phyloP scores from a whole-genome alignment of 2,888 invertebrate genomes.

The Lithophane ornitopus region DNA sequence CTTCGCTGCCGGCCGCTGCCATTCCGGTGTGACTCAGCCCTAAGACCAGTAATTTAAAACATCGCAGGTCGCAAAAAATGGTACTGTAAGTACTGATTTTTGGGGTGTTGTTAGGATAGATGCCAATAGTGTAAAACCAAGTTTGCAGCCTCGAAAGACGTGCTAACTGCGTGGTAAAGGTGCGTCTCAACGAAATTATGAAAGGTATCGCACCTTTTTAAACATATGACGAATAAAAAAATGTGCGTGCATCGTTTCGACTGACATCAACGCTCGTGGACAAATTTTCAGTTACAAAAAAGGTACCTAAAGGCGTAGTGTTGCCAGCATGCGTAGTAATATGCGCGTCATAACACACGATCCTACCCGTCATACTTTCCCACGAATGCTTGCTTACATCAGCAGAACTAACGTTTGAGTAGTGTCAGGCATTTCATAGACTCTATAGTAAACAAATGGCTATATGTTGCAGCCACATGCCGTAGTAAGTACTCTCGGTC shows the following conservation, averaged over 20 bases:
- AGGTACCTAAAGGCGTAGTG: not conserved
- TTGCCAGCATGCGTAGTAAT: not conserved
- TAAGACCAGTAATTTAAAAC: too few relatives aligned
- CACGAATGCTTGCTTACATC: slow-evolving; percentile 32
- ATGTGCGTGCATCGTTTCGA: not conserved
- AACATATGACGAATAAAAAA: too few relatives aligned
- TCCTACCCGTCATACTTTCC: slow-evolving; percentile 22
- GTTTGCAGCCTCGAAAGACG: too few relatives aligned
- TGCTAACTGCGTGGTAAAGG: too few relatives aligned
- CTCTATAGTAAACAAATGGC: slow-evolving; percentile 47
- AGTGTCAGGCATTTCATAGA: slow-evolving; percentile 8
- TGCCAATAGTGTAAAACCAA: too few relatives aligned
- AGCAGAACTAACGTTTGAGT: slow-evolving; percentile 22
- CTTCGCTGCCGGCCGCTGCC: too few relatives aligned
- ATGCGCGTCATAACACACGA: slow-evolving; percentile 6
- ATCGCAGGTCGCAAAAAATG: too few relatives aligned
- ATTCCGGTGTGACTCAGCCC: too few relatives aligned
- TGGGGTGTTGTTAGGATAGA: too few relatives aligned
- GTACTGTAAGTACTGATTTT: too few relatives aligned
- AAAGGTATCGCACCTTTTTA: too few relatives aligned
- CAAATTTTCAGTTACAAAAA: not conserved
- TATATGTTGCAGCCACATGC: not conserved
- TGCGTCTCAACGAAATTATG: too few relatives aligned
- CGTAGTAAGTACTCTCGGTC: slow-evolving; percentile 13
- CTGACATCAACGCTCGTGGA: not conserved